Evolutionary conservation across 2,888 invertebrate species (phyloP).

Genomic region (Eurytoma adleriae): DNA sequence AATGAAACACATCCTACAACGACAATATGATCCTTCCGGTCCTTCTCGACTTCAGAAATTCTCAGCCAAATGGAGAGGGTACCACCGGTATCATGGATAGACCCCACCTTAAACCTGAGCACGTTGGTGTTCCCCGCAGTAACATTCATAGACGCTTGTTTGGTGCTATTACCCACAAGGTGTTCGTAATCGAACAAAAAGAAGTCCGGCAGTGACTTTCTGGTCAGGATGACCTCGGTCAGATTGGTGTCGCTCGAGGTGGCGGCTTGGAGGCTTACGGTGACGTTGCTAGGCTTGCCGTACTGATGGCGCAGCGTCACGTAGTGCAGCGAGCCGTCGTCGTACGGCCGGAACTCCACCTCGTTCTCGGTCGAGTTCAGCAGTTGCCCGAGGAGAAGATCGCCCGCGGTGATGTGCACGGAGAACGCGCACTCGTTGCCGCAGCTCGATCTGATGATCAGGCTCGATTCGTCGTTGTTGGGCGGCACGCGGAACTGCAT

Average conservation of each 20-base stretch:
- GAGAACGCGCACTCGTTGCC: constrained; percentile 66
- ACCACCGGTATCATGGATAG: constrained; percentile 88
- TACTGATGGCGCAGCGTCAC: constrained; percentile 65
- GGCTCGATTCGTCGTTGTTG: constrained; percentile 58
- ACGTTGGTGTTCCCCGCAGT: constrained; percentile 81
- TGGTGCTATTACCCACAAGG: constrained; percentile 80
- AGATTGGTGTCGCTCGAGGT: background rate
- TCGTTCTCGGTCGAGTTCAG: constrained; percentile 63
- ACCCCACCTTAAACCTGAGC: constrained; percentile 84
- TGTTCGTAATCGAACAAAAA: constrained; percentile 87
- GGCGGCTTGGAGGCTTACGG: constrained; percentile 57
- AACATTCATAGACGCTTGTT: constrained; percentile 83
- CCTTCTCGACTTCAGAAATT: constrained; percentile 75
- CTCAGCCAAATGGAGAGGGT: constrained; percentile 85
- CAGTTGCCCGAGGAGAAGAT: constrained; percentile 57
- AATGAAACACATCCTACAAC: constrained; percentile 77
- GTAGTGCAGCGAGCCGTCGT: constrained; percentile 66
- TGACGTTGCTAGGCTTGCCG: constrained; percentile 63
- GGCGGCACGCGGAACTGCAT: constrained; percentile 66
- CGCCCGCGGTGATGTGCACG: constrained; percentile 65
- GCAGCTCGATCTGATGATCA: constrained; percentile 67
- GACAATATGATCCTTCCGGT: constrained; percentile 64
- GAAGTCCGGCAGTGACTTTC: constrained; percentile 84
- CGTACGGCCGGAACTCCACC: constrained; percentile 67
- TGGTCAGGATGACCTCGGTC: constrained; percentile 72